These are phyloP conservation scores for Anguilla marmorata DNA, from an alignment of 2,797 vertebrate genomes.

Conservation along the genomic window DNA sequence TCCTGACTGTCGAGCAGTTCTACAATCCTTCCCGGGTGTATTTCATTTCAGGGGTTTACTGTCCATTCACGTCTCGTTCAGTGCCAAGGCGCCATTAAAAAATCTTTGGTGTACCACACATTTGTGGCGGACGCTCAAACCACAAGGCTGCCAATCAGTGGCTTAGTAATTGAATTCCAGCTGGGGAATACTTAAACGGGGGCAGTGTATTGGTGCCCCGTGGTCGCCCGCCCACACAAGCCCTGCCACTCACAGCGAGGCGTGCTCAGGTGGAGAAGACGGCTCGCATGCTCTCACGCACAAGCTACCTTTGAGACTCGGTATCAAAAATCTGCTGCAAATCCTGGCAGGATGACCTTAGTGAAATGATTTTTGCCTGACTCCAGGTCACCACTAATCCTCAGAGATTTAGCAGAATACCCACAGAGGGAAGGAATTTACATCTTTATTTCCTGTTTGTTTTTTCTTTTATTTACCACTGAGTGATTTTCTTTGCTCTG, in stretches of 20 bases:
- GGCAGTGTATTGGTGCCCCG: not conserved
- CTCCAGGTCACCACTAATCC: constrained; percentile 42
- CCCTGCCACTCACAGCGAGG: not conserved
- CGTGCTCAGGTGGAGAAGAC: not conserved
- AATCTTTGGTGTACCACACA: constrained; percentile 3
- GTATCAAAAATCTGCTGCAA: not conserved
- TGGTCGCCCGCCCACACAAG: not conserved
- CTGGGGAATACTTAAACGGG: not conserved
- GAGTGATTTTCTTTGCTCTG: constrained; percentile 16
- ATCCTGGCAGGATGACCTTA: constrained; percentile 5
- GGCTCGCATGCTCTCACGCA: not conserved
- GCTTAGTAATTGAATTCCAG: constrained; percentile 16
- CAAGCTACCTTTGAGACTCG: not conserved
- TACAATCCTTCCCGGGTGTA: not conserved
- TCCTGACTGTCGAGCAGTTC: not conserved
- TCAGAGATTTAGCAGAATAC: constrained; percentile 42
- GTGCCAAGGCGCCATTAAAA: not conserved
- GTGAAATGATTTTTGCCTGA: constrained; percentile 33
- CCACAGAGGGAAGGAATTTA: constrained; percentile 30
- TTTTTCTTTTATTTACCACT: not conserved
- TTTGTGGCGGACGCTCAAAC: not conserved
- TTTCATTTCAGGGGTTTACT: not conserved
- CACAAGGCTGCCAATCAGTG: not conserved
- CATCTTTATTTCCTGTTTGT: not conserved
- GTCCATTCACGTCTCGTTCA: not conserved